Evolutionary conservation across 2,888 invertebrate species (phyloP).

Genomic region (Melangyna quadrimaculata): DNA sequence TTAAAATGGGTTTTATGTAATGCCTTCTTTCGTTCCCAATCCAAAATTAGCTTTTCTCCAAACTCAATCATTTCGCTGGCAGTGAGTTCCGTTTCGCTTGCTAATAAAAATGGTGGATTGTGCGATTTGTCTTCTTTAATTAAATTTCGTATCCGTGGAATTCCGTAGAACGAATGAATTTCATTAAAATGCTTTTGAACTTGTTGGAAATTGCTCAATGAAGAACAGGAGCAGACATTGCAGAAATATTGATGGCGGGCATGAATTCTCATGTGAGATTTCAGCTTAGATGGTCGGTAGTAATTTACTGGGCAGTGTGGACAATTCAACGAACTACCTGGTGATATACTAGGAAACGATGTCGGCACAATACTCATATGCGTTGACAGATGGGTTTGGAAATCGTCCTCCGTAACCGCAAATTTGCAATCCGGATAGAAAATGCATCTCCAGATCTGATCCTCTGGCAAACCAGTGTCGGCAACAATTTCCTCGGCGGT

Average conservation of each 20-base stretch:
- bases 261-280: slow-evolving; percentile 84
- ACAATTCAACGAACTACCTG: slow-evolving; percentile 73
- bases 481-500: slow-evolving; percentile 72
- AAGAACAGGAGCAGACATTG: slow-evolving; percentile 82
- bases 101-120: slow-evolving; percentile 79
- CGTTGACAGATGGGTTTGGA: slow-evolving; percentile 74
- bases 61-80: slow-evolving; percentile 74
- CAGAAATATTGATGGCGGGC: slow-evolving; percentile 84
- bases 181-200: slow-evolving; percentile 82
- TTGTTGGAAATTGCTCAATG: slow-evolving; percentile 75
- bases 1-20: slow-evolving; percentile 79
- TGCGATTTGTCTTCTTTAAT: slow-evolving; percentile 27
- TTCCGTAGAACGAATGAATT: slow-evolving; percentile 81
- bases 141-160: slow-evolving; percentile 80
- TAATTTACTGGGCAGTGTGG: slow-evolving; percentile 72
- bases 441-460: slow-evolving; percentile 53
- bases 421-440: slow-evolving; percentile 72
- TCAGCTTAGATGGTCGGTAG: slow-evolving; percentile 76
- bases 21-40: slow-evolving; percentile 74
- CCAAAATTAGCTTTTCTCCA: slow-evolving; percentile 74
- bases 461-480: slow-evolving; percentile 73
- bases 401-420: slow-evolving; percentile 73
- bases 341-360: slow-evolving; percentile 45
- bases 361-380: slow-evolving; percentile 71
- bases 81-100: slow-evolving; percentile 78